Evolutionary conservation across 2,888 invertebrate species (phyloP), one percentile per base, ranked within the genome.

Genomic region (Eubasilissa splendida): DNA sequence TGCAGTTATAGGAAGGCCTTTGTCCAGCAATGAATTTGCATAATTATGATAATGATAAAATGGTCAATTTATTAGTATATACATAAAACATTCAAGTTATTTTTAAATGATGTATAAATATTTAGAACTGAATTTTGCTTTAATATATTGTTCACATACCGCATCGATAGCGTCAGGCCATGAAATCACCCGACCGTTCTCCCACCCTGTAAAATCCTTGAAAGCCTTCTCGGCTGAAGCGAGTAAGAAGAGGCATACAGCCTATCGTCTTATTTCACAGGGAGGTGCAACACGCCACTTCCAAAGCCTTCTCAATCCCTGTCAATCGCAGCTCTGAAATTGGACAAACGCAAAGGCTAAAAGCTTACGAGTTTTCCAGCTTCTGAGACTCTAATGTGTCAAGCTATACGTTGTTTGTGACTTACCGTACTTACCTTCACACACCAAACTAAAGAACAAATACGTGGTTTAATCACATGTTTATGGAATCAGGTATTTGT

Each of bases 301-400:
- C 33, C 71, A 80, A 80, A 80, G 76, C 77, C 71, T 77, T 65
- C 56, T 70, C 77, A 80, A 80, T 80, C 80, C 80, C 80, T 66
- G 80, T 80, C 80, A 80, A 80, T 80, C 80, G 80, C 60, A 74
- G 59, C 58, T 53, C 60, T 59, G 59, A 70, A 42, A 59, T 77
- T 70, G 77, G 77, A 70, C 77, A 52, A 70, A 73, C 58, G 54
- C 71, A 58, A 68, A 58, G 58, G 31, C 71, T 58, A 53, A 73
- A 73, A 73, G 54, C 56, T 73, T 73, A 73, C 71, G 58, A 73
- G 71, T 42, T 73, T 68, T 58, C 71, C 22, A 33, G 33, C 31
- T 5, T 42, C 9, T 11, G 58, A n/a, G 58, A 58, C 58, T 11
- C 58, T 11, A 65, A 74, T 58, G 56, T 74, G 60, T 60, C 60